phyloP scores from a whole-genome alignment of 2,797 vertebrate species.

The Betta splendens region DNA sequence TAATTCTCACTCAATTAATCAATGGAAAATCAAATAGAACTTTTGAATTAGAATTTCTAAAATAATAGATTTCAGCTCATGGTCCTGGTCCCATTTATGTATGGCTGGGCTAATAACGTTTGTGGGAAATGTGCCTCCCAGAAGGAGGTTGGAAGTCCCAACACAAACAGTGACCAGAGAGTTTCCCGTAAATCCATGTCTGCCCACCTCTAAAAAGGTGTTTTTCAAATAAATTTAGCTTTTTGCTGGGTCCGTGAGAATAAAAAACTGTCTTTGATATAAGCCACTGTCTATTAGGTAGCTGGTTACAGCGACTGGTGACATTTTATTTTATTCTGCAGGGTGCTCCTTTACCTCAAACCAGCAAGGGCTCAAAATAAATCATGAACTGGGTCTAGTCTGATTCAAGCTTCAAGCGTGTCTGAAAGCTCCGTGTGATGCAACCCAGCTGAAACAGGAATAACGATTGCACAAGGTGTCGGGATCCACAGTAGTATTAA shows the following conservation, averaged over 20 bases:
- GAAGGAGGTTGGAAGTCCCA: no score
- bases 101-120: no score
- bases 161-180: no score
- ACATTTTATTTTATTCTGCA: constrained; percentile 15
- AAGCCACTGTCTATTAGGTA: background rate
- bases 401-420: constrained; percentile 9
- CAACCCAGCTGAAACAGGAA: constrained; percentile 43
- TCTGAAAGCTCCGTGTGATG: constrained; percentile 45
- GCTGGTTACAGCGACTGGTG: constrained; percentile 21
- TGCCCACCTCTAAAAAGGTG: no score
- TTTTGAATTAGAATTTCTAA: no score
- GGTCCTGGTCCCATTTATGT: no score
- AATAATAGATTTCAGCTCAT: no score
- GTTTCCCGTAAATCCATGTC: no score
- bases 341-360: constrained; percentile 7
- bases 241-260: background rate
- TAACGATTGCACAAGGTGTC: constrained; percentile 12
- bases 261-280: background rate
- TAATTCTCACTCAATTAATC: no score
- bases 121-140: no score
- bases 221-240: no score
- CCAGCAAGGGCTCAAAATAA: constrained; percentile 14
- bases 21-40: no score
- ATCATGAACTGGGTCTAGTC: constrained; percentile 1
- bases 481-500: constrained; percentile 4